Base-by-base conservation (phyloP, 2,113 vertebrate species). In the Australoheros scitulus region DNA sequence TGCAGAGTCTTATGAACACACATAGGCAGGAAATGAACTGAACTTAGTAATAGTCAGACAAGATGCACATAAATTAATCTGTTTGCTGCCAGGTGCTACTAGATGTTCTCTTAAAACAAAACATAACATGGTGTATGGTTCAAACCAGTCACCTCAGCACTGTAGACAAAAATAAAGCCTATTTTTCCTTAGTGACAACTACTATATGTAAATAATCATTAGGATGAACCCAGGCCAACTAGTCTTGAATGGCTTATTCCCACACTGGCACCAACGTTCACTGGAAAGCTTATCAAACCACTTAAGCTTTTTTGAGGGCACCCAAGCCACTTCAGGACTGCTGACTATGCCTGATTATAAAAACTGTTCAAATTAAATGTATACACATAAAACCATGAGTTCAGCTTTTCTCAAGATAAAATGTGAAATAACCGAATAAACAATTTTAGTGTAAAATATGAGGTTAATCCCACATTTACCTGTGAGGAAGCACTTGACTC, bases 241-340 rank as follows among this genome's bases (percentile, higher is more conserved):
- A 9, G 24, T 17, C 18, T 17, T 50, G 11, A 41, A 57, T 64
- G 32, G n/a, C 56, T 60, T 63, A 47, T 72, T 36, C 24, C 50
- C 80, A 87, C 72, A 91, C 63, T 64, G 78, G 82, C 76, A 85
- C 24, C 72, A 87, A 29, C 29, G 85, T 87, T 80, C 77, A 87
- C 89, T 87, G 87, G 47, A 55, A 79, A 59, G 82, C 50, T 43
- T 74, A 64, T 85, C 76, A 91, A 89, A 82, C 65, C 80, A 55
- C 56, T 75, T 76, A 85, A 82, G 74, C 43, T 13, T 24, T 85
- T 90, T 84, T 47, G 26, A 26, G 26, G 26, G 26, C 56, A n/a
- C 22, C 11, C 7, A 4, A n/a, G 63, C 36, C 13, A 59, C 79
- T 47, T 32, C 22, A 13, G 36, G 78, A 41, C 22, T 5, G 15